Evolutionary conservation across 2,113 vertebrate species (phyloP).

Genomic region (Oophaga pumilio): DNA sequence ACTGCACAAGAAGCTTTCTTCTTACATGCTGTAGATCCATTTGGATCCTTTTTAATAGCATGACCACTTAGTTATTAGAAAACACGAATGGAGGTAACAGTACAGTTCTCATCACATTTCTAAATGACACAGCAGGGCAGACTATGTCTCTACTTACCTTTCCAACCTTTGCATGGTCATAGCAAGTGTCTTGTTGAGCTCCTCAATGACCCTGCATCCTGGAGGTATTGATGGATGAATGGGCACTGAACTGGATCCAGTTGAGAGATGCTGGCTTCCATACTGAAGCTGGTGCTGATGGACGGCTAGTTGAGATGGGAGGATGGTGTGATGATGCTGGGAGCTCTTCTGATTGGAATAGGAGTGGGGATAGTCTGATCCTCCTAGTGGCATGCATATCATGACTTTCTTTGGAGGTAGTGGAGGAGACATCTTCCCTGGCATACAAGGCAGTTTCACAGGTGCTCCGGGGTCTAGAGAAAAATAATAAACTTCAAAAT

Average conservation of each 20-base stretch:
- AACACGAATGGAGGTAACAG: background rate
- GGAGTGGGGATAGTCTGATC: slow-evolving; percentile 81
- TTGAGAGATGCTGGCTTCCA: slow-evolving; percentile 77
- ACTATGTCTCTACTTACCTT: slow-evolving; percentile 74
- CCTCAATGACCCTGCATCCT: slow-evolving; percentile 92
- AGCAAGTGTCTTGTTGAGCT: slow-evolving; percentile 94
- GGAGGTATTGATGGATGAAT: slow-evolving; percentile 78
- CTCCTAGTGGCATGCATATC: slow-evolving; percentile 92
- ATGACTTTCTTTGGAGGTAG: slow-evolving; percentile 99
- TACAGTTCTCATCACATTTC: background rate
- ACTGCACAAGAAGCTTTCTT: too few relatives aligned
- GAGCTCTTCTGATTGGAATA: slow-evolving; percentile 83
- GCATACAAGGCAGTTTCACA: slow-evolving; percentile 94
- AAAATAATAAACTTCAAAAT: slow-evolving; percentile 60
- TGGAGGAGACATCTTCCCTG: slow-evolving; percentile 93
- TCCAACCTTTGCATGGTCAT: slow-evolving; percentile 97
- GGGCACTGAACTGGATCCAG: slow-evolving; percentile 77
- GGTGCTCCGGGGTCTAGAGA: slow-evolving; percentile 87
- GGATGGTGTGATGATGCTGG: slow-evolving; percentile 79
- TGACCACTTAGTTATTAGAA: background rate
- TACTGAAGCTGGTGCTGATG: slow-evolving; percentile 92
- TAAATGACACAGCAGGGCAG: background rate
- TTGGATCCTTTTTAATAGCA: too few relatives aligned
- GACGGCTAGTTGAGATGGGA: slow-evolving; percentile 83
- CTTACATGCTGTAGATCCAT: too few relatives aligned